Evolutionary conservation across 2,888 invertebrate species (phyloP).

Genomic region (Sesamia inferens): DNA sequence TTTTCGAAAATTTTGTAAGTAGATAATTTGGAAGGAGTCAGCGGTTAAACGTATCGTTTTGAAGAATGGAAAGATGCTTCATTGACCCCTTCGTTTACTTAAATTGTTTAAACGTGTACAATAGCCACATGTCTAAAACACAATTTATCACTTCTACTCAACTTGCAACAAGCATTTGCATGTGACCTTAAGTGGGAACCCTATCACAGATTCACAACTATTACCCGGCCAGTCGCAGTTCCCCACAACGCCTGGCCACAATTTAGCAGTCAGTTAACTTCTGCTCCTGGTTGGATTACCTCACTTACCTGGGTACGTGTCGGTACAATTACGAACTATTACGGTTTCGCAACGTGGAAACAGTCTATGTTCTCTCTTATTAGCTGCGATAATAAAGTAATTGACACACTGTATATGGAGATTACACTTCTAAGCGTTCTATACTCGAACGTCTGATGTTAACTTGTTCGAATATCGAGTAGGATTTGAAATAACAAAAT

Average conservation of each 20-base stretch:
- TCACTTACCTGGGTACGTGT: constrained; percentile 81
- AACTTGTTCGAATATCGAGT: constrained; percentile 44
- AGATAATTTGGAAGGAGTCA: background rate
- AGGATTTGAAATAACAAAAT: constrained; percentile 34
- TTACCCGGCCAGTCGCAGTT: constrained; percentile 75
- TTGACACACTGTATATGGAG: constrained; percentile 64
- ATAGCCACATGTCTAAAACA: background rate
- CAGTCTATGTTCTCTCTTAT: constrained; percentile 78
- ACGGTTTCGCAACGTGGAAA: constrained; percentile 77
- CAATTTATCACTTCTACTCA: background rate
- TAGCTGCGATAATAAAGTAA: constrained; percentile 70
- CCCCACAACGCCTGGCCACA: constrained; percentile 70
- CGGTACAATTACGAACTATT: constrained; percentile 80
- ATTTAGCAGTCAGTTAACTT: constrained; percentile 73
- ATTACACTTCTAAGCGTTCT: constrained; percentile 58
- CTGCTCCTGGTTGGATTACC: constrained; percentile 78
- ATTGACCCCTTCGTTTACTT: background rate
- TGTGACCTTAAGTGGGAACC: constrained; percentile 60
- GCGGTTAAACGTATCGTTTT: background rate
- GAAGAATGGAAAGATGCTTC: background rate
- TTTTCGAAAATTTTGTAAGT: background rate
- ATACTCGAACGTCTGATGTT: constrained; percentile 23
- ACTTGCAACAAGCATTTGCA: constrained; percentile 26
- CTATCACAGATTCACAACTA: constrained; percentile 70
- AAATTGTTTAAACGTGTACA: background rate